Base-by-base conservation (phyloP, 2,888 invertebrate species). In the Microplitis deprimator region DNA sequence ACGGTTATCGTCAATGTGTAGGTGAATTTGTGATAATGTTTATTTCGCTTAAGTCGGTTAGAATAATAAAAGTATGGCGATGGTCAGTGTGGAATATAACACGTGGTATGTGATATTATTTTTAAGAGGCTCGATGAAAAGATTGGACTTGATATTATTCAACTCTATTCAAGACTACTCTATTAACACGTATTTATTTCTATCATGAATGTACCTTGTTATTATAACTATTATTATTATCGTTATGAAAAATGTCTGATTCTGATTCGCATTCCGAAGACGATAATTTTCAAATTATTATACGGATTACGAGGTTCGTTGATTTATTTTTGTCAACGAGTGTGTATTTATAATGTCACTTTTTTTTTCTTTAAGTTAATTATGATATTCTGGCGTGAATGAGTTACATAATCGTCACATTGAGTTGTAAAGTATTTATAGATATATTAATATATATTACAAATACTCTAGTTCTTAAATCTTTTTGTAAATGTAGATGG, bases 261-360 rank as follows among this genome's bases (percentile, higher is more conserved):
- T 50, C 50, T 13, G 50, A 50, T 13, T 50, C 50, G 7, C 10
- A 50, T 50, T 50, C 50, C 5, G 50, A 50, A 39, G 70, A 29
- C 17, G 67, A 73, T 73, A 62, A 73, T 61, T 77, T 77, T 70
- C 73, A 77, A 77, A 73, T 77, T 70, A 64, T 73, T 16, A 77
- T 77, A 50, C 64, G 68, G 64, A 77, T 77, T 73, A 70, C 68
- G 60, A 77, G 73, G 77, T 74, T 64, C 60, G 72, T 77, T 77
- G 50, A 17, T 73, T n/a, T 69, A 39, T 65, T 17, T 73, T 41
- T 69, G 65, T 29, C 65, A 6, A 41, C 20, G 5, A 64, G 41
- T 17, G n/a, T 72, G 20, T 69, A 29, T 68, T 17, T 41, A 40
- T 68, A 39, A 38, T 29, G 5, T 76, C 61, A 17, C 59, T 40